Percentiles rank a stretch among this genome's conserved stretches.
These are phyloP conservation scores for Malurus melanocephalus DNA, from an alignment of 2,113 vertebrate genomes.

Conservation along the genomic window DNA sequence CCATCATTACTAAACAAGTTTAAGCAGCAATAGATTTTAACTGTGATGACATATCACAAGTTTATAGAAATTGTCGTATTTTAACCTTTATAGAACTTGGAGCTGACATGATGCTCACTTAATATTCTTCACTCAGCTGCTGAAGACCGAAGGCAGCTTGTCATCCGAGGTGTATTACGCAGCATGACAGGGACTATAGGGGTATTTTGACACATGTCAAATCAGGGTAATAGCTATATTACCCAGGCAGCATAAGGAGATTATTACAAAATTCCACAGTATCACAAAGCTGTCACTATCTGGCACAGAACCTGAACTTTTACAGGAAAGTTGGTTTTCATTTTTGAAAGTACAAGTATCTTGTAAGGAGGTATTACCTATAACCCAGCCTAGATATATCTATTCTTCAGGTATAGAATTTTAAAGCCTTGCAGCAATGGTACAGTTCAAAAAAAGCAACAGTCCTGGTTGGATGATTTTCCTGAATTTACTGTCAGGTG, in stretches of 20 bases:
- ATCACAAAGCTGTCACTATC: not conserved
- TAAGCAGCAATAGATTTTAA: not conserved
- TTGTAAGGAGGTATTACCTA: not conserved
- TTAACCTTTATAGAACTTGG: not conserved
- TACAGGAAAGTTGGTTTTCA: not conserved
- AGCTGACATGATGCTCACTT: not conserved
- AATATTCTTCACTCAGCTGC: slow-evolving; percentile 23
- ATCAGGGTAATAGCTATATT: slow-evolving; percentile 43
- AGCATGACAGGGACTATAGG: slow-evolving; percentile 31
- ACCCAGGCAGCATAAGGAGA: slow-evolving; percentile 15
- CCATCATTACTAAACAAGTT: not conserved
- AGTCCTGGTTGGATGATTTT: not conserved
- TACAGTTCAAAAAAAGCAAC: not conserved
- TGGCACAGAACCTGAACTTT: not conserved
- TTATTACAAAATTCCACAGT: slow-evolving; percentile 1
- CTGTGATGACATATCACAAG: not conserved
- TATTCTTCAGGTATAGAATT: not conserved
- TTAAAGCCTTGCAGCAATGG: not conserved
- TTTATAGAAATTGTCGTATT: not conserved
- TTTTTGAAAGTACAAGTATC: not conserved
- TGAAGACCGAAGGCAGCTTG: slow-evolving; percentile 15
- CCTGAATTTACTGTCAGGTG: not conserved
- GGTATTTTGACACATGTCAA: slow-evolving; percentile 58
- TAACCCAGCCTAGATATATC: not conserved
- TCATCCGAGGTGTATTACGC: slow-evolving; percentile 10